phyloP scores from a whole-genome alignment of 2,113 vertebrate species.

The Rhipidura dahli region DNA sequence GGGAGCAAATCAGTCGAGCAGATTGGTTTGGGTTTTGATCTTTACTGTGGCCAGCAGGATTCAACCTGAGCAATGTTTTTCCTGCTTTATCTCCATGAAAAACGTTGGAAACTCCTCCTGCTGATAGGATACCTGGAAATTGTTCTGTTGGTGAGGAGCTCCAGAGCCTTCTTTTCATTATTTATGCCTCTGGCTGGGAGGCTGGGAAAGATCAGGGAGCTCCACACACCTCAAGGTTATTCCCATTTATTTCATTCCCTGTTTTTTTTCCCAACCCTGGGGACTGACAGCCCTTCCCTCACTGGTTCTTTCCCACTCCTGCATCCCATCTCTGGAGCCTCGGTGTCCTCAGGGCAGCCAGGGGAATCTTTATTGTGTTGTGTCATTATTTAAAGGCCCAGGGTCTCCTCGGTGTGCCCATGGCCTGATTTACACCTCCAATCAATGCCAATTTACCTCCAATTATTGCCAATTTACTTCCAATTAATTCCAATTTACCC shows the following conservation, averaged over 20 bases:
- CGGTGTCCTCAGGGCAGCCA: not conserved
- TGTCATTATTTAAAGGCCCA: not conserved
- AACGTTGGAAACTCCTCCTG: not conserved
- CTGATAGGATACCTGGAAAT: not conserved
- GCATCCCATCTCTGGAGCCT: not conserved
- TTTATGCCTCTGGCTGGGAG: not conserved
- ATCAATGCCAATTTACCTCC: not conserved
- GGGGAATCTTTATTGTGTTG: not conserved
- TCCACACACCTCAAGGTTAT: slow-evolving; percentile 35
- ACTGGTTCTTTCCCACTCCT: not conserved
- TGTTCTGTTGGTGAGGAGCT: not conserved
- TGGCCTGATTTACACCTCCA: not conserved
- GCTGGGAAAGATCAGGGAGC: slow-evolving; percentile 26
- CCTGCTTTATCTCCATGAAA: not conserved
- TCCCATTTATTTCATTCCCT: not conserved
- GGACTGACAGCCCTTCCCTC: not conserved
- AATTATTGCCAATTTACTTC: not conserved
- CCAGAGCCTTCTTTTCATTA: not conserved
- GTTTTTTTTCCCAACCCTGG: not conserved
- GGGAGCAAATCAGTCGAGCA: not conserved
- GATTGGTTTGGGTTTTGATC: not conserved
- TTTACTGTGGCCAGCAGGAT: not conserved
- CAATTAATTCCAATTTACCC: not conserved
- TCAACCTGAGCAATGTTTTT: not conserved
- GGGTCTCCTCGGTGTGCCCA: not conserved